These are phyloP conservation scores for Troides aeacus DNA, from an alignment of 2,888 invertebrate species.

Conservation along the genomic window DNA sequence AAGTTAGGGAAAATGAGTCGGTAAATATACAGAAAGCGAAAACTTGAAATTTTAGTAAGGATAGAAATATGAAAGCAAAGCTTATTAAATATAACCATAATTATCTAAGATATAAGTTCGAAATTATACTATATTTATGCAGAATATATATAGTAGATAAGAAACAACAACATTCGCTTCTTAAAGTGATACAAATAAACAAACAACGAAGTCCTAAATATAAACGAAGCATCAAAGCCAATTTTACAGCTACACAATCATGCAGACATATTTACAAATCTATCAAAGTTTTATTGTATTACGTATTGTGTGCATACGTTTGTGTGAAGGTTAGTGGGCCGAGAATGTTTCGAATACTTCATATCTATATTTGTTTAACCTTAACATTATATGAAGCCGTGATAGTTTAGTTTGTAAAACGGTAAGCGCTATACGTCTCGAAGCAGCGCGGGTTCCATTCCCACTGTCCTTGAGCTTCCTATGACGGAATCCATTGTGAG, in stretches of 20 bases:
- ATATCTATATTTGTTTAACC: not conserved
- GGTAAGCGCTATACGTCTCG: too few relatives aligned
- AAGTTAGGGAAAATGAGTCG: not conserved
- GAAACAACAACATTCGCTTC: not conserved
- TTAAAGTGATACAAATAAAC: slow-evolving; percentile 4
- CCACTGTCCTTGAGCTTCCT: too few relatives aligned
- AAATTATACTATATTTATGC: too few relatives aligned
- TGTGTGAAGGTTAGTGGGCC: slow-evolving; percentile 8
- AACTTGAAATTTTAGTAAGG: not conserved
- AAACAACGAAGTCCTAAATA: not conserved
- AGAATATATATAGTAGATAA: too few relatives aligned
- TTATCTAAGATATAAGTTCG: not conserved
- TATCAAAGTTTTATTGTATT: slow-evolving; percentile 4
- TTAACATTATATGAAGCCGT: too few relatives aligned
- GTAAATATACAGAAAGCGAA: not conserved
- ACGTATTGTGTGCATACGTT: slow-evolving; percentile 4
- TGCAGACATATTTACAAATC: slow-evolving; percentile 22
- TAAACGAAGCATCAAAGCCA: slow-evolving; percentile 17
- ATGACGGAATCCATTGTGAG: too few relatives aligned
- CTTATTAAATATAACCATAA: not conserved
- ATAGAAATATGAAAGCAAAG: not conserved
- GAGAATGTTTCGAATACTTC: not conserved
- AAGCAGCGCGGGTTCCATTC: too few relatives aligned
- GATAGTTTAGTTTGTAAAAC: too few relatives aligned
- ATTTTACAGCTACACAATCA: not conserved